Conservation (phyloP, 2,797 vertebrate species). For the Melanotaenia pygmaea region DNA sequence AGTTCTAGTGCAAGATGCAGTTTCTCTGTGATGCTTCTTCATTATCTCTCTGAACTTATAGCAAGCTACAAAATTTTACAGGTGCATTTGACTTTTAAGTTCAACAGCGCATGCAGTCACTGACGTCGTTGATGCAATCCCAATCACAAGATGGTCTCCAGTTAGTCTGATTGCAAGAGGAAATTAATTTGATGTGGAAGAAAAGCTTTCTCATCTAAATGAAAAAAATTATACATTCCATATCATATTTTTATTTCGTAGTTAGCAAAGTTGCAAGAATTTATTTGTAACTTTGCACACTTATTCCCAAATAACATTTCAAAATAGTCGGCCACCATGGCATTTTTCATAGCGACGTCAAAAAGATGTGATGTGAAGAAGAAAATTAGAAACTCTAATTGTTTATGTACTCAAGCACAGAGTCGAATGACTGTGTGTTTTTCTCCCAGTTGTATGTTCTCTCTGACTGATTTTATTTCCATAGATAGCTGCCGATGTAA, state of each 20-base stretch:
- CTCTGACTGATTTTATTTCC: conserved; percentile 23
- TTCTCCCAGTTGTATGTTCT: not conserved
- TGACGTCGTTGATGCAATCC: not conserved
- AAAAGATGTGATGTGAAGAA: not conserved
- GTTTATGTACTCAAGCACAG: not conserved
- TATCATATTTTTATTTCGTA: not conserved
- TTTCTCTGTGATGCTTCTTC: not conserved
- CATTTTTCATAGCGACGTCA: not conserved
- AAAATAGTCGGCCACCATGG: not conserved
- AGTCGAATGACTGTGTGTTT: conserved; percentile 5
- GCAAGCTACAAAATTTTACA: not conserved
- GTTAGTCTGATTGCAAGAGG: not conserved
- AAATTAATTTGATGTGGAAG: not conserved
- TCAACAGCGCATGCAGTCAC: not conserved
- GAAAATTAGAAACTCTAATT: not conserved
- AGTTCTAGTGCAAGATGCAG: too few species aligned
- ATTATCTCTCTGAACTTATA: not conserved
- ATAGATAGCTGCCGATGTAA: conserved; percentile 83
- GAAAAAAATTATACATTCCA: too few species aligned
- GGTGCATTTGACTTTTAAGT: not conserved
- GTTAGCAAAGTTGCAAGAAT: not conserved
- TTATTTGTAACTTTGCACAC: not conserved
- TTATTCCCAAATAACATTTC: not conserved
- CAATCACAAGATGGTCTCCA: not conserved
- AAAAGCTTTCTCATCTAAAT: not conserved